Base-by-base conservation (phyloP, 1,140 invertebrate genomes). In the Cheumatopsyche charites region DNA sequence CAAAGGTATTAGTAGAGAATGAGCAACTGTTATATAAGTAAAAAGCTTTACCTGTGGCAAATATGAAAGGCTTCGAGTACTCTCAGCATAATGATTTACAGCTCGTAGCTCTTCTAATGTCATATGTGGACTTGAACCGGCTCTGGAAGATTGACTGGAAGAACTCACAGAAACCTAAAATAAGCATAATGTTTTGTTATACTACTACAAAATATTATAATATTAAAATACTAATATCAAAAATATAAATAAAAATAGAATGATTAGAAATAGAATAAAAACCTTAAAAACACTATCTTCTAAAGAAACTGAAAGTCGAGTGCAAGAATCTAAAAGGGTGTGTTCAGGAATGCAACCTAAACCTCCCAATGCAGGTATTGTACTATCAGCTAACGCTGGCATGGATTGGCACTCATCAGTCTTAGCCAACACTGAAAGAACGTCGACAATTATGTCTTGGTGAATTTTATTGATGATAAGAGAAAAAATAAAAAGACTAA, bases 71-170 rank as follows among this genome's bases (percentile, higher is more conserved):
- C 93, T 95, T 82, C 94, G 94, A 15, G 94, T 95, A 81, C 92
- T 94, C 83, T 96, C 94, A n/a, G 94, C 92, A 82, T 94, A 95
- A 77, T 91, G 89, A 86, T 95, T 95, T 67, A 94, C 90, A 70
- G 90, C 92, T 75, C 91, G 85, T 41, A 95, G 84, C 79, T 95
- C 92, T 68, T 94, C 93, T 77, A 93, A 82, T 23, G 91, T 94
- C 90, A 93, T 91, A 79, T 88, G 87, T 62, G 82, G 85, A 72
- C 85, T 86, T 43, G 86, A 86, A 74, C 86, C 85, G 79, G 85
- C 82, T 80, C 88, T 85, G 67, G 88, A 88, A 72, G 88, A 87
- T 76, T 90, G 84, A 29, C 90, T 91, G 9, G 90, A 91, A 45
- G 90, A 91, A 76, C 88, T 83, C 15, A 85, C 80, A 0, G 83